These are phyloP conservation scores for Drepana arcuata DNA, from an alignment of 1,140 invertebrate genomes.

Conservation along the genomic window DNA sequence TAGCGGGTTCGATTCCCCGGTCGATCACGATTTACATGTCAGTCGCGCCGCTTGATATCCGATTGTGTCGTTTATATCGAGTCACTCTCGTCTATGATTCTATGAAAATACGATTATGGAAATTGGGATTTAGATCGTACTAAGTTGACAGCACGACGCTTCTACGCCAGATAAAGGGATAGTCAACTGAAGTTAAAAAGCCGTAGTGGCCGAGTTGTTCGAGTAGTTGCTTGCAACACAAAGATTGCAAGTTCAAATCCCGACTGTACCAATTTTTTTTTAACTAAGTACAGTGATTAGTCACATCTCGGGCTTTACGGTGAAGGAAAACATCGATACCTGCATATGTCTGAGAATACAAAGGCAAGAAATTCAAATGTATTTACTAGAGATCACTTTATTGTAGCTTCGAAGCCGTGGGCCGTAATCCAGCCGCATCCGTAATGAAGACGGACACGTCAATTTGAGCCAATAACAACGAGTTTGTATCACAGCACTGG, in stretches of 20 bases:
- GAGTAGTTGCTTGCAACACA: neutral
- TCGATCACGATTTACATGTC: slow-evolving; percentile 69
- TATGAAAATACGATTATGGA: slow-evolving; percentile 51
- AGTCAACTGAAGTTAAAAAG: no score
- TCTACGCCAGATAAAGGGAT: no score
- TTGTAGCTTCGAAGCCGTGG: no score
- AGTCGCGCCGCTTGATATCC: slow-evolving; percentile 63
- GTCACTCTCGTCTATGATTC: slow-evolving; percentile 28
- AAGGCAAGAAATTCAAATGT: slow-evolving; percentile 1
- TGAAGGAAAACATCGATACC: neutral
- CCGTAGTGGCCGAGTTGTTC: no score
- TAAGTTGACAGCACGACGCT: slow-evolving; percentile 7
- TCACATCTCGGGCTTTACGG: neutral
- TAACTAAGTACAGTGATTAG: neutral
- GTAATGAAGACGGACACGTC: slow-evolving; percentile 63
- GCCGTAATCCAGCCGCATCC: slow-evolving; percentile 28
- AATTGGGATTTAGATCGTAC: slow-evolving; percentile 22
- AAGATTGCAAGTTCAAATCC: neutral
- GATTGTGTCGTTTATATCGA: slow-evolving; percentile 24
- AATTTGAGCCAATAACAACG: slow-evolving; percentile 50
- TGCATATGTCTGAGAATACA: neutral
- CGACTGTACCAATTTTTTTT: neutral
- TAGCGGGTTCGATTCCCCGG: slow-evolving; percentile 54
- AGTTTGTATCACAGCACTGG: no score
- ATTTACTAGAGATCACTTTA: slow-evolving; percentile 11